Percentiles rank a stretch among this genome's conserved stretches.
Conservation (phyloP, 2,888 invertebrate genomes). For the Cheilosia impressa region DNA sequence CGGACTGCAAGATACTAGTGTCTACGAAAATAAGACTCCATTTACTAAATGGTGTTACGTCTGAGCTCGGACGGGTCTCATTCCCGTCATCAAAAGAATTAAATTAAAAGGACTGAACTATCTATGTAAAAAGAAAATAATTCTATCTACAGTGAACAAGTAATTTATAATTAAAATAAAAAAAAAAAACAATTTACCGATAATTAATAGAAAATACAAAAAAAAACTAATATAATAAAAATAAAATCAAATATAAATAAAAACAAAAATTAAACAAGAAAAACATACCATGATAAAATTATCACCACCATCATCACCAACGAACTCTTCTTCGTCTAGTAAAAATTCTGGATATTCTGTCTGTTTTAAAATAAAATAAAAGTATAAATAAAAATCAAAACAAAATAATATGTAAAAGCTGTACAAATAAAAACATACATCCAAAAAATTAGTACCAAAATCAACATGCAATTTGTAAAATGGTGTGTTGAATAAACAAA, state of each 20-base stretch:
- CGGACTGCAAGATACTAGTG: too few species aligned
- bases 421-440: not conserved
- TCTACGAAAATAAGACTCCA: too few species aligned
- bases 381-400: constrained; percentile 9
- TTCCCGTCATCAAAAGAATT: too few species aligned
- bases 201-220: too few species aligned
- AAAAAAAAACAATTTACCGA: too few species aligned
- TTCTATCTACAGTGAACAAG: too few species aligned
- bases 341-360: constrained; percentile 21
- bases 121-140: too few species aligned
- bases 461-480: not conserved
- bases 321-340: constrained; percentile 22
- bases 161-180: too few species aligned
- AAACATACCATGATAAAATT: constrained; percentile 32
- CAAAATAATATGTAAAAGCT: constrained; percentile 2
- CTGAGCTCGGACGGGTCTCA: too few species aligned
- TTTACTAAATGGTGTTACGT: too few species aligned
- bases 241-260: constrained; percentile 15
- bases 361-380: constrained; percentile 6
- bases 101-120: too few species aligned
- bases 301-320: constrained; percentile 32
- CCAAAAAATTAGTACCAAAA: constrained; percentile 3
- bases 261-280: not conserved
- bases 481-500: too few species aligned
- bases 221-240: not conserved